phyloP scores from a whole-genome alignment of 2,888 invertebrate genomes.

The Mimas tiliae region DNA sequence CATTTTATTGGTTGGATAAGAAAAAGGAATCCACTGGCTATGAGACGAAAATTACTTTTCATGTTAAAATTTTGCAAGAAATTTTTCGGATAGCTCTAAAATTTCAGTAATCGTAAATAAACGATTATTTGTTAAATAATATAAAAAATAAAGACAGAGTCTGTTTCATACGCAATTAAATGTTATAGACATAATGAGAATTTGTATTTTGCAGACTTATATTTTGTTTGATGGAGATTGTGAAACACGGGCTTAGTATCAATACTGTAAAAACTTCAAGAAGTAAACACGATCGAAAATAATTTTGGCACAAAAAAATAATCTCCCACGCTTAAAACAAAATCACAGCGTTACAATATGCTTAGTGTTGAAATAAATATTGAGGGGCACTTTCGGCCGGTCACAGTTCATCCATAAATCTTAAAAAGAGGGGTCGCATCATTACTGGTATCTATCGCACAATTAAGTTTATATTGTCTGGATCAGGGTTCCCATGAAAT shows the following conservation, averaged over 20 bases:
- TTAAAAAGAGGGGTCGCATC: conserved; percentile 59
- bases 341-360: conserved; percentile 78
- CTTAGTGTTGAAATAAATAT: conserved; percentile 70
- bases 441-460: conserved; percentile 79
- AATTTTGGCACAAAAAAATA: conserved; percentile 3
- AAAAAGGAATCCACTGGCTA: too few species aligned
- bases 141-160: background rate
- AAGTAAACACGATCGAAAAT: background rate
- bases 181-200: too few species aligned
- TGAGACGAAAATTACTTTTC: too few species aligned
- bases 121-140: background rate
- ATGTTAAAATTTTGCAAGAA: too few species aligned
- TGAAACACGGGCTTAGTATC: too few species aligned
- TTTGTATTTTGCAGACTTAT: too few species aligned
- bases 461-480: conserved; percentile 80
- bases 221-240: too few species aligned
- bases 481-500: conserved; percentile 79
- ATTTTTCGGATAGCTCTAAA: too few species aligned
- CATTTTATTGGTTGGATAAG: too few species aligned
- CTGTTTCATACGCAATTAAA: too few species aligned
- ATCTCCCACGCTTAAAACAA: conserved; percentile 69
- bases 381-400: conserved; percentile 65
- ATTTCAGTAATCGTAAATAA: too few species aligned
- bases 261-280: too few species aligned
- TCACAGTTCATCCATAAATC: conserved; percentile 73